Evolutionary conservation across 2,113 vertebrate genomes (phyloP).

Genomic region (Corythaeola cristata): DNA sequence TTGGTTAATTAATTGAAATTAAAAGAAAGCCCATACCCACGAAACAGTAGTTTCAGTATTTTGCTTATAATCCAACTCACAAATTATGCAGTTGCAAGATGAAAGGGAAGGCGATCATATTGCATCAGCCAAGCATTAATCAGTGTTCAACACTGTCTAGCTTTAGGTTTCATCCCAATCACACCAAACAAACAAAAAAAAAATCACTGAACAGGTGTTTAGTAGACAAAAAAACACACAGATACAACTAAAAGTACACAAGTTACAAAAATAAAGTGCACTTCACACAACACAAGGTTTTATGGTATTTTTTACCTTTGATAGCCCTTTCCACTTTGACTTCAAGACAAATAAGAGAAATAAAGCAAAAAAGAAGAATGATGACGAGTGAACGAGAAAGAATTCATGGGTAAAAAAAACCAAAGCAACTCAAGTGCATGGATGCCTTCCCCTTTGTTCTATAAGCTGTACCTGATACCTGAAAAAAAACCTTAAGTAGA

Average conservation of each 20-base stretch:
- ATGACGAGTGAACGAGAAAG: conserved; percentile 8
- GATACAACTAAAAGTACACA: conserved; percentile 60
- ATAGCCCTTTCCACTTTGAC: conserved; percentile 85
- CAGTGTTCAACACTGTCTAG: not conserved
- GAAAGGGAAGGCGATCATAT: not conserved
- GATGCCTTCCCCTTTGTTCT: not conserved
- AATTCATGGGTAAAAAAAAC: not conserved
- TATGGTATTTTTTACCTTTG: conserved; percentile 78
- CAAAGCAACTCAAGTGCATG: not conserved
- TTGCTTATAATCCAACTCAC: not conserved
- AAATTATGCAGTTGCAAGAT: not conserved
- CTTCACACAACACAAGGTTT: conserved; percentile 53
- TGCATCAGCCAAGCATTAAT: not conserved
- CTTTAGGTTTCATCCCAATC: not conserved
- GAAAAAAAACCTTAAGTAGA: not conserved
- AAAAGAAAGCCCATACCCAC: not conserved
- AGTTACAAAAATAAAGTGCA: conserved; percentile 19
- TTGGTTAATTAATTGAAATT: not conserved
- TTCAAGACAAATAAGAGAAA: conserved; percentile 74
- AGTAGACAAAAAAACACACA: not conserved
- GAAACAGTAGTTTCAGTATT: not conserved
- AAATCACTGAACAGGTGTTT: not conserved
- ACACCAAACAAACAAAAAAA: not conserved
- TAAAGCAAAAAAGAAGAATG: conserved; percentile 64
- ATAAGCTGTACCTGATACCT: not conserved